Conservation (phyloP, 2,113 vertebrate genomes). For the Daphoenositta chrysoptera region DNA sequence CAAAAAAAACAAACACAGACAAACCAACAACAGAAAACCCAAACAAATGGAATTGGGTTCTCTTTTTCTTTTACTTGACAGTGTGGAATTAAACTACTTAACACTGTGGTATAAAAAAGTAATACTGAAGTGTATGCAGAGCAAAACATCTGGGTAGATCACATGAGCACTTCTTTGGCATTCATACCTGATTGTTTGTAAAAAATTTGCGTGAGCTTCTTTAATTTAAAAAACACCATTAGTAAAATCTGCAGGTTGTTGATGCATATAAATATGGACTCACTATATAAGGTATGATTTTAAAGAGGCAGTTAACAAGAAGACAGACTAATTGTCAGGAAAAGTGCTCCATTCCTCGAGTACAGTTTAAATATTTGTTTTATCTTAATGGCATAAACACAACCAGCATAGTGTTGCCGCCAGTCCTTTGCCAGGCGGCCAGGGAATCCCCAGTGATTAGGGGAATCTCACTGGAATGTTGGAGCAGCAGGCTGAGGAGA, state of each 20-base stretch:
- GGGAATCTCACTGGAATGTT: accelerated
- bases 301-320: not conserved
- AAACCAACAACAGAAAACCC: not conserved
- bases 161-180: not conserved
- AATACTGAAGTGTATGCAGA: not conserved
- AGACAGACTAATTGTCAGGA: not conserved
- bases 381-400: not conserved
- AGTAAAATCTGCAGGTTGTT: not conserved
- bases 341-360: not conserved
- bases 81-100: not conserved
- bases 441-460: not conserved
- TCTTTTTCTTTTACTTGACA: not conserved
- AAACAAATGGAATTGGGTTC: not conserved
- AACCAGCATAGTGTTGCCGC: not conserved
- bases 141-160: not conserved
- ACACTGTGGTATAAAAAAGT: not conserved
- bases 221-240: not conserved
- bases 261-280: not conserved
- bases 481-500: not conserved
- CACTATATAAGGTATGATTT: not conserved
- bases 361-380: not conserved
- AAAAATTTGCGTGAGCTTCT: not conserved
- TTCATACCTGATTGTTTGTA: not conserved
- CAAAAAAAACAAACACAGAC: not conserved
- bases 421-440: not conserved